Evolutionary conservation across 2,797 vertebrate genomes (phyloP).

Genomic region (Lates japonicus): DNA sequence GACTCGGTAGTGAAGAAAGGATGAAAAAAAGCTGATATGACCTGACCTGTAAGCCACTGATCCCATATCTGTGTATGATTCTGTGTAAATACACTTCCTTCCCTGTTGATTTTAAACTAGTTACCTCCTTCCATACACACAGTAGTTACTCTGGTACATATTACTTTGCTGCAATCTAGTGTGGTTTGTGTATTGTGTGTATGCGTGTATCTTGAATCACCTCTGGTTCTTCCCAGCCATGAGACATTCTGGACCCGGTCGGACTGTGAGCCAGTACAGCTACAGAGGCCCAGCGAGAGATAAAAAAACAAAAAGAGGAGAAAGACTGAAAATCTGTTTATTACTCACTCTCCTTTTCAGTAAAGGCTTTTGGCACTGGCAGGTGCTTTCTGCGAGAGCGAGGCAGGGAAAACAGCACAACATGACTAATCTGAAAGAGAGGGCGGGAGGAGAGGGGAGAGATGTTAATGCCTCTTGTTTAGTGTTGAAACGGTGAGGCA

Average conservation of each 20-base stretch:
- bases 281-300: constrained; percentile 51
- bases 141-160: constrained; percentile 17
- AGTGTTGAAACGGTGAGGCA: constrained; percentile 24
- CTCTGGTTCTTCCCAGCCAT: constrained; percentile 89
- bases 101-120: neutral
- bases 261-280: constrained; percentile 88
- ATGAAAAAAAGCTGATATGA: constrained; percentile 19
- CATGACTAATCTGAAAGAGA: constrained; percentile 49
- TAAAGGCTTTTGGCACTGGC: constrained; percentile 38
- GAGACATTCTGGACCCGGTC: constrained; percentile 87
- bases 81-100: constrained; percentile 12
- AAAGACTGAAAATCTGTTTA: constrained; percentile 20
- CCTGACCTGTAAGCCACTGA: constrained; percentile 31
- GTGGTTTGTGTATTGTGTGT: constrained; percentile 26
- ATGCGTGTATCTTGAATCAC: constrained; percentile 68
- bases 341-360: constrained; percentile 30
- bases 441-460: constrained; percentile 11
- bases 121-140: neutral
- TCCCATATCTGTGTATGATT: constrained; percentile 27
- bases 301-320: constrained; percentile 29
- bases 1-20: neutral
- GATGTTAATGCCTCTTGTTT: constrained; percentile 19
- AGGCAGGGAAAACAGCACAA: constrained; percentile 35
- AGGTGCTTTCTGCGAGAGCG: constrained; percentile 44
- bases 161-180: constrained; percentile 30